Percentiles rank a stretch among this genome's conserved stretches.
These are phyloP conservation scores for Amblyornis subalaris DNA, from an alignment of 2,113 vertebrate species.

Conservation along the genomic window DNA sequence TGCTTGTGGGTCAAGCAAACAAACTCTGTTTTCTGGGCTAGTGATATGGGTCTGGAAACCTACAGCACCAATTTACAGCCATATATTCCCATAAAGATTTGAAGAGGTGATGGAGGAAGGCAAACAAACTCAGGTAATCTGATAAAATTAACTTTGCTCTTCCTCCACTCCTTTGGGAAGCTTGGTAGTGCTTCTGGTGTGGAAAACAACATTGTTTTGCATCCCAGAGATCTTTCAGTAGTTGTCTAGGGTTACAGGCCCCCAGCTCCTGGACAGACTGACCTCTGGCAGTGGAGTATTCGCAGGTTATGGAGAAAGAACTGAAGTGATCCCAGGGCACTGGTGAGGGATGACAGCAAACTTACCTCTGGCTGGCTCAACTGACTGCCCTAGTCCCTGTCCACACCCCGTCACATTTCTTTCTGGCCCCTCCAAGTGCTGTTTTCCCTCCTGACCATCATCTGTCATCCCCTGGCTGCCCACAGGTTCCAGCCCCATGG, in stretches of 20 bases:
- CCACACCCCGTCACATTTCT: not conserved
- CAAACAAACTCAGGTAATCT: not conserved
- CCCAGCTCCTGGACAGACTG: not conserved
- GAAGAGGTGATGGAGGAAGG: not conserved
- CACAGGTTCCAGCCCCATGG: not conserved
- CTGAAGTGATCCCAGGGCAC: not conserved
- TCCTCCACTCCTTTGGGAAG: not conserved
- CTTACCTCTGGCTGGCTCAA: not conserved
- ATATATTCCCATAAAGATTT: not conserved
- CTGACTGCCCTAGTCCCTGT: not conserved
- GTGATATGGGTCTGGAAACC: not conserved
- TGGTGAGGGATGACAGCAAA: not conserved
- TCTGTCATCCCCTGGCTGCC: not conserved
- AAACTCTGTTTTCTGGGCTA: not conserved
- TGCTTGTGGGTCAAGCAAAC: not conserved
- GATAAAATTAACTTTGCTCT: not conserved
- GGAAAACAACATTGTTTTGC: not conserved
- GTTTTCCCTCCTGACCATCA: not conserved
- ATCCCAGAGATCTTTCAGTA: not conserved
- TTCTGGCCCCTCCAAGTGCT: not conserved
- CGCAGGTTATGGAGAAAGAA: not conserved
- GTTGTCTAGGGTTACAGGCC: not conserved
- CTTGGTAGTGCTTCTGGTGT: not conserved
- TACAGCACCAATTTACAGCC: not conserved
- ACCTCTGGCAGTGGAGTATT: not conserved